Evolutionary conservation across 2,797 vertebrate genomes (phyloP).

Genomic region (Sebastes alutus): DNA sequence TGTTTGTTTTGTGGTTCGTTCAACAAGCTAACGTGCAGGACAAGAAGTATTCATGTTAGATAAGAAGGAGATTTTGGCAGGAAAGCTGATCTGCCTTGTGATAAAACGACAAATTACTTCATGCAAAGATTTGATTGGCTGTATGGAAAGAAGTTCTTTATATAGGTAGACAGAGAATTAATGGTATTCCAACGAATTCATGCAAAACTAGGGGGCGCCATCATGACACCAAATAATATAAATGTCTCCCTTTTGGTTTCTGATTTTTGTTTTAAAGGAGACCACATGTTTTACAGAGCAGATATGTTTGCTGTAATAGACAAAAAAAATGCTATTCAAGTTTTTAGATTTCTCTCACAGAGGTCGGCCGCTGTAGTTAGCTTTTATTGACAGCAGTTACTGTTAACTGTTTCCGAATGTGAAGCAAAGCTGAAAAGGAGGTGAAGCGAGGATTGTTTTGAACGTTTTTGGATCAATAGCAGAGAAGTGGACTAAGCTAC

Average conservation of each 20-base stretch:
- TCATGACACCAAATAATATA: neutral
- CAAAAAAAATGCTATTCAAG: too few relatives aligned
- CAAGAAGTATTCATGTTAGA: neutral
- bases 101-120: neutral
- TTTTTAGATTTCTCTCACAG: too few relatives aligned
- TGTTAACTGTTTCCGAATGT: neutral
- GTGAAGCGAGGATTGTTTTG: neutral
- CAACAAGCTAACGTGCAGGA: neutral
- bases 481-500: neutral
- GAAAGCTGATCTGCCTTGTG: neutral
- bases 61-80: neutral
- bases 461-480: neutral
- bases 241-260: neutral
- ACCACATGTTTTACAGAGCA: neutral
- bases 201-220: too few relatives aligned
- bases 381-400: neutral
- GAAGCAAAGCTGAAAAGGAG: neutral
- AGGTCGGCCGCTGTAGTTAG: neutral
- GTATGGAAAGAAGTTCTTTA: neutral
- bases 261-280: neutral
- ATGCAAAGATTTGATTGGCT: neutral
- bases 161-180: neutral
- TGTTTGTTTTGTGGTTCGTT: neutral
- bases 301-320: too few relatives aligned
- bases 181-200: neutral